These are phyloP conservation scores for Slavum lentiscoides DNA, from an alignment of 2,888 invertebrate genomes.

Conservation along the genomic window DNA sequence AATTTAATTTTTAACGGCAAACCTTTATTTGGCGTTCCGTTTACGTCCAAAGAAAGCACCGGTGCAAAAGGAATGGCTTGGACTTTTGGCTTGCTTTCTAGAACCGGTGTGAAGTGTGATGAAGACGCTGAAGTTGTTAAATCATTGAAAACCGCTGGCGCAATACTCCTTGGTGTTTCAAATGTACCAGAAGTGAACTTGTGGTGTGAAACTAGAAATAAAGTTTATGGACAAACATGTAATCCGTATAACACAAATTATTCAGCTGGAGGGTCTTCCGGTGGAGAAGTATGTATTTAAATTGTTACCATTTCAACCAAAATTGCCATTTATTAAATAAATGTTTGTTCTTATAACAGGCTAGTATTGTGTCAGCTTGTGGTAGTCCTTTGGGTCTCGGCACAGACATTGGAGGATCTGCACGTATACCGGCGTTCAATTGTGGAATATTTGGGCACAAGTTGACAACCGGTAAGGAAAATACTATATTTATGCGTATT, in stretches of 20 bases:
- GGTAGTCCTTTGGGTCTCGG: constrained; percentile 84
- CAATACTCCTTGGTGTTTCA: constrained; percentile 83
- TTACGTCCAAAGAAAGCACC: constrained; percentile 89
- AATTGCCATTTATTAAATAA: background rate
- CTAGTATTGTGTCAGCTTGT: constrained; percentile 71
- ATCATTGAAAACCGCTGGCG: constrained; percentile 77
- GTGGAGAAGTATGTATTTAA: constrained; percentile 68
- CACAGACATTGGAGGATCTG: constrained; percentile 95
- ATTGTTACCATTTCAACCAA: background rate
- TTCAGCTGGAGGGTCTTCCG: constrained; percentile 90
- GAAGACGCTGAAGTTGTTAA: constrained; percentile 80
- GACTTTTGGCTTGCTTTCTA: constrained; percentile 69
- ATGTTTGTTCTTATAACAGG: constrained; percentile 55
- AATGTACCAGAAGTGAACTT: constrained; percentile 92
- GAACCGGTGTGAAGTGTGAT: constrained; percentile 67
- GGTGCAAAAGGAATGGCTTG: constrained; percentile 70
- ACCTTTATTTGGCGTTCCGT: constrained; percentile 89
- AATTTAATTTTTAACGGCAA: constrained; percentile 61
- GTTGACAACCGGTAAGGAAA: constrained; percentile 64
- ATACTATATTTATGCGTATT: constrained; percentile 7
- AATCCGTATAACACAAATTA: constrained; percentile 89
- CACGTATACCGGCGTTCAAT: constrained; percentile 87
- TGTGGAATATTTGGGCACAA: constrained; percentile 88
- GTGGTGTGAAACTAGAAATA: constrained; percentile 90
- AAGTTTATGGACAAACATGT: constrained; percentile 82